Percentiles rank a stretch among this genome's conserved stretches.
phyloP scores from a whole-genome alignment of 1,140 invertebrate genomes.

The Littorina saxatilis region DNA sequence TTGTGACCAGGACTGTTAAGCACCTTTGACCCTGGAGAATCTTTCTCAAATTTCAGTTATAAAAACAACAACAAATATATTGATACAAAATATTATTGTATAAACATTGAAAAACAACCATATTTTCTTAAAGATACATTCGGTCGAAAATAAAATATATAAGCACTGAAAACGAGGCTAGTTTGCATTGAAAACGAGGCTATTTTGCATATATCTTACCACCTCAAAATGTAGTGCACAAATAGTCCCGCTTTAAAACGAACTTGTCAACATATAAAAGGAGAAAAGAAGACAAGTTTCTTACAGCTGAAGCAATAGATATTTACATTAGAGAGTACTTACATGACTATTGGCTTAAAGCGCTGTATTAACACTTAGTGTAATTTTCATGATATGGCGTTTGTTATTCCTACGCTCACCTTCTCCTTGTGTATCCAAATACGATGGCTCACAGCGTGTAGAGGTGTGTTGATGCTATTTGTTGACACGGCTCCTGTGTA shows the following conservation, averaged over 20 bases:
- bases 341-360: too few species aligned
- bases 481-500: background rate
- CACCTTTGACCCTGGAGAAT: constrained; percentile 11
- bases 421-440: background rate
- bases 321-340: too few species aligned
- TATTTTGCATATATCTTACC: constrained; percentile 42
- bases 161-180: constrained; percentile 32
- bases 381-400: constrained; percentile 11
- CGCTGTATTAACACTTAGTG: too few species aligned
- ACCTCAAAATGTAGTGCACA: constrained; percentile 5
- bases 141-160: constrained; percentile 24
- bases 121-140: too few species aligned
- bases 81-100: background rate
- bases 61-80: background rate
- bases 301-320: too few species aligned
- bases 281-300: too few species aligned
- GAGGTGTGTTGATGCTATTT: constrained; percentile 11
- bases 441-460: background rate
- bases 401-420: constrained; percentile 32
- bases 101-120: background rate
- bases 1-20: constrained; percentile 31
- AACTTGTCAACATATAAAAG: too few species aligned
- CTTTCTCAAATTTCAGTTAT: background rate
- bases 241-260: background rate
- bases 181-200: constrained; percentile 41